Evolutionary conservation across 2,888 invertebrate species (phyloP).

Genomic region (Meiosimyza decipiens): DNA sequence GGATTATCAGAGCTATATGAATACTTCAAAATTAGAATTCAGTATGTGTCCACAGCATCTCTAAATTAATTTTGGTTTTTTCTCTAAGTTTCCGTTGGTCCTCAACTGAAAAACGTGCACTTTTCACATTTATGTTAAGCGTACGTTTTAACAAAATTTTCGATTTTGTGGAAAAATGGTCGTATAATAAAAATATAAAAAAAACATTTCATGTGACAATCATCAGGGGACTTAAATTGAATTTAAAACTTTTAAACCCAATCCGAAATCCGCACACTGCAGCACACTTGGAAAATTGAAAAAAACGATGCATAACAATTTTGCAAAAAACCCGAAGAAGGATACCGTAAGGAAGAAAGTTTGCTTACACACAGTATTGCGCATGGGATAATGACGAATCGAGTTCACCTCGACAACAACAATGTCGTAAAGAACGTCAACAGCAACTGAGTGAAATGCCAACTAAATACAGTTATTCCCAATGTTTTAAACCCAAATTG

Average conservation of each 20-base stretch:
- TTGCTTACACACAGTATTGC: conserved; percentile 15
- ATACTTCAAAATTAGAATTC: conserved; percentile 11
- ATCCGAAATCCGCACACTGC: conserved; percentile 6
- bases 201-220: conserved; percentile 37
- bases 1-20: background rate
- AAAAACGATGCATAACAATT: background rate
- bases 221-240: conserved; percentile 49
- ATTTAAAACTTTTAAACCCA: conserved; percentile 45
- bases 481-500: conserved; percentile 11
- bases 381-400: too few species aligned
- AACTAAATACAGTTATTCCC: conserved; percentile 25
- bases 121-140: background rate
- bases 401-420: background rate
- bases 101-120: conserved; percentile 4
- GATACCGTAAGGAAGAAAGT: conserved; percentile 2
- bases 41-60: conserved; percentile 14
- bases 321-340: background rate
- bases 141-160: conserved; percentile 32
- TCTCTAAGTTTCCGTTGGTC: background rate
- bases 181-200: background rate
- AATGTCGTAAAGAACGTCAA: background rate
- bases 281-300: conserved; percentile 2
- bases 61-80: conserved; percentile 25
- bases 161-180: background rate
- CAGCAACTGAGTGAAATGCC: conserved; percentile 12